These are phyloP conservation scores for Pandemis heparana DNA, from an alignment of 2,888 invertebrate genomes.

Conservation along the genomic window DNA sequence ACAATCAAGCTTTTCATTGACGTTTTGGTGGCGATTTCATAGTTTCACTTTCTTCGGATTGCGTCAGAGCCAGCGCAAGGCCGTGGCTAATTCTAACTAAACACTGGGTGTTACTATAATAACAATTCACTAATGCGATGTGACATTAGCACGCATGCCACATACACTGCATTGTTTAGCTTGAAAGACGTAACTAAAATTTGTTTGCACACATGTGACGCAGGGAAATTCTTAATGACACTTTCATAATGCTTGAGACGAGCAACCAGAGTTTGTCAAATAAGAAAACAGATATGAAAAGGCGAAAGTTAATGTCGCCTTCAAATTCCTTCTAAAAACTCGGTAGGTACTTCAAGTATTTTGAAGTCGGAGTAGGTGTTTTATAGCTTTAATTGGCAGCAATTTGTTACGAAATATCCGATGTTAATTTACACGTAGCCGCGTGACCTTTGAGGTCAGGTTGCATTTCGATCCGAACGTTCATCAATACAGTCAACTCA, in stretches of 20 bases:
- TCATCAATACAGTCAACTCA: neutral
- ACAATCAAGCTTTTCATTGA: conserved; percentile 63
- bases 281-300: neutral
- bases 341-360: neutral
- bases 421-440: neutral
- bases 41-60: conserved; percentile 75
- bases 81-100: conserved; percentile 52
- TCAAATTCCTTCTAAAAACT: neutral
- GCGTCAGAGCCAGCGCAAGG: conserved; percentile 68
- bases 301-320: conserved; percentile 17
- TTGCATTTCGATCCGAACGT: conserved; percentile 6
- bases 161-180: conserved; percentile 65
- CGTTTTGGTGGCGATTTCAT: conserved; percentile 66
- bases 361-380: conserved; percentile 1
- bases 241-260: conserved; percentile 53
- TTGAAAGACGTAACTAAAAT: conserved; percentile 66
- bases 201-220: conserved; percentile 54
- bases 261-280: conserved; percentile 11
- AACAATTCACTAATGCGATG: conserved; percentile 64
- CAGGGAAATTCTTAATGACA: conserved; percentile 54
- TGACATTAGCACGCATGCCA: conserved; percentile 56
- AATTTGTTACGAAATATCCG: neutral
- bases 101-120: conserved; percentile 56
- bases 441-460: conserved; percentile 5
- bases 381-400: neutral